A percentile compares a stretch with the other conserved stretches of the same genome.
Conservation (phyloP, 2,113 vertebrate genomes). For the Myotis yumanensis region DNA sequence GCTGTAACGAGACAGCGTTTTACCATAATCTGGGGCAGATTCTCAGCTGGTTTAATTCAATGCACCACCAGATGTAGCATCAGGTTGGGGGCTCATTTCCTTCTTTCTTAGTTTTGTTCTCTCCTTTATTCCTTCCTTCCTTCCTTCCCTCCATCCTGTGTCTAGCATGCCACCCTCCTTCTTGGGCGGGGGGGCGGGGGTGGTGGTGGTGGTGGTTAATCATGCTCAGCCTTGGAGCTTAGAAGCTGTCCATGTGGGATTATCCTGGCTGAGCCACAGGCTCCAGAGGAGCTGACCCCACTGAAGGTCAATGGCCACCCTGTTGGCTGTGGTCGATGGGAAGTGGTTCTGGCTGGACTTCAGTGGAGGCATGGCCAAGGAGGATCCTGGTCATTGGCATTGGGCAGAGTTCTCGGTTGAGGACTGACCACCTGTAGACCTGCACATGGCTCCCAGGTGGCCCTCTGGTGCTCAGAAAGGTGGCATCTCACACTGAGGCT, state of each 20-base stretch:
- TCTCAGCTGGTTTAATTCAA: not conserved
- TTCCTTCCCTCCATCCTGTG: not conserved
- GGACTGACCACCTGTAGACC: not conserved
- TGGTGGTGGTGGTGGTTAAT: not conserved
- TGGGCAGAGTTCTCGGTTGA: not conserved
- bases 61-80: fast-evolving
- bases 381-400: not conserved
- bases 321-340: not conserved
- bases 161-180: fast-evolving
- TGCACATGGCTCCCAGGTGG: fast-evolving
- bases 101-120: not conserved
- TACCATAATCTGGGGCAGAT: not conserved
- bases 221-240: not conserved
- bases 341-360: not conserved
- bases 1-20: not conserved
- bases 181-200: no score
- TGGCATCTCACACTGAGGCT: not conserved
- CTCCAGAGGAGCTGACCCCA: not conserved
- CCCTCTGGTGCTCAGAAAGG: not conserved
- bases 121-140: not conserved
- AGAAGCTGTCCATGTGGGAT: not conserved
- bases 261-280: not conserved
- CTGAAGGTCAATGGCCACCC: not conserved
- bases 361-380: not conserved
- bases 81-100: not conserved